Percentiles rank a stretch among this genome's conserved stretches.
Conservation (phyloP, 2,797 vertebrate species). For the Aviceda leuphotes region DNA sequence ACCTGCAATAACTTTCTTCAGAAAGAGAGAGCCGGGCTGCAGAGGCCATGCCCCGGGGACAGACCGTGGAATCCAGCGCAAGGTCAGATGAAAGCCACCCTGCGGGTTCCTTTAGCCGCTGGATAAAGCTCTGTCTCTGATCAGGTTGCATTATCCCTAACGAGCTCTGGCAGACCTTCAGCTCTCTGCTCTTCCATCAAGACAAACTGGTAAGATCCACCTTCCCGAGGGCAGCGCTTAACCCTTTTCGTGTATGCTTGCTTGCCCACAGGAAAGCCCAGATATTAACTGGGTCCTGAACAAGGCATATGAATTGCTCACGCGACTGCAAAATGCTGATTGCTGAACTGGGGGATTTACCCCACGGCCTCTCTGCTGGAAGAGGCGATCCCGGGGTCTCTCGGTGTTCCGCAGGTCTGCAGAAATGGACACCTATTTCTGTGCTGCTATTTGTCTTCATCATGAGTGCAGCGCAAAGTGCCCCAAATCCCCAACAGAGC, state of each 20-base stretch:
- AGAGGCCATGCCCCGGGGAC: not conserved
- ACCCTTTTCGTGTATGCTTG: not conserved
- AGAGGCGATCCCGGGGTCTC: rapidly evolving
- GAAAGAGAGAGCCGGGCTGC: not conserved
- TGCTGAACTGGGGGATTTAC: not conserved
- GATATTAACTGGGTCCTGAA: not conserved
- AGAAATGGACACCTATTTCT: not conserved
- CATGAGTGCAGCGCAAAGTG: not conserved
- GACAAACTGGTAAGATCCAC: not conserved
- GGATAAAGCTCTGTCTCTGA: slow-evolving; percentile 23
- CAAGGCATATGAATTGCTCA: not conserved
- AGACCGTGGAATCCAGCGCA: not conserved
- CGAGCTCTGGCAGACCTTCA: slow-evolving; percentile 45
- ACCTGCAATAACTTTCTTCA: not conserved
- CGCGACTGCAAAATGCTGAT: rapidly evolving
- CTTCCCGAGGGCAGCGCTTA: not conserved
- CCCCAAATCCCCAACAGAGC: not conserved
- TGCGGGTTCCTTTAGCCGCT: not conserved
- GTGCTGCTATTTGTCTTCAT: not conserved
- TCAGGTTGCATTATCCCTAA: slow-evolving; percentile 58
- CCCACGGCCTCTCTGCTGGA: not conserved
- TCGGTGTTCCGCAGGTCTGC: rapidly evolving
- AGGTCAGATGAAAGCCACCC: slow-evolving; percentile 33
- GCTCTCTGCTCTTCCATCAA: not conserved
- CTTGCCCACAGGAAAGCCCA: not conserved